Conservation (phyloP, 2,797 vertebrate species). For the Lutjanus campechanus region DNA sequence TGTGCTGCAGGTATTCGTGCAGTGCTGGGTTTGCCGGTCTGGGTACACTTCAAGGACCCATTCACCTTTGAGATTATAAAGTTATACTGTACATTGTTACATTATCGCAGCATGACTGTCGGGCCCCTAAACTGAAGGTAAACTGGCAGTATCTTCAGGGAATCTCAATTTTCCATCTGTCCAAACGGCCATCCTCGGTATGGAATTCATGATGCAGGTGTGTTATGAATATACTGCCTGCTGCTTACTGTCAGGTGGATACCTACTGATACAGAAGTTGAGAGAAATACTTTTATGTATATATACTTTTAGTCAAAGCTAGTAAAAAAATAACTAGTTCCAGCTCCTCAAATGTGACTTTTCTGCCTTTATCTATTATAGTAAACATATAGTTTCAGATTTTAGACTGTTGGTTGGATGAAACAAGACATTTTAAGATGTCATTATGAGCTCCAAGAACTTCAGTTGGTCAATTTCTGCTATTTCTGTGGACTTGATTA, state of each 20-base stretch:
- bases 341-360: no score
- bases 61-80: slow-evolving; percentile 2
- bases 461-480: no score
- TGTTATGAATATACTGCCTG: not conserved
- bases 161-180: not conserved
- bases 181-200: not conserved
- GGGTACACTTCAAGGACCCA: not conserved
- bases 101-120: not conserved
- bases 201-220: not conserved
- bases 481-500: no score
- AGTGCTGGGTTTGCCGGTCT: slow-evolving; percentile 3
- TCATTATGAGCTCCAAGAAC: no score
- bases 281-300: no score
- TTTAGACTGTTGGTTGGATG: no score
- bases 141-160: not conserved
- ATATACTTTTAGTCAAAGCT: no score
- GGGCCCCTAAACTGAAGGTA: not conserved
- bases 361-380: no score
- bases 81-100: not conserved
- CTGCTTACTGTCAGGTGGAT: not conserved
- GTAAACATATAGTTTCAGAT: no score
- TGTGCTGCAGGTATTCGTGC: slow-evolving; percentile 1
- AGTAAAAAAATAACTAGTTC: no score
- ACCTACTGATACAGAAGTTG: no score
- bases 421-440: no score